Conservation (phyloP, 2,888 invertebrate genomes). For the Agonum fuliginosum region DNA sequence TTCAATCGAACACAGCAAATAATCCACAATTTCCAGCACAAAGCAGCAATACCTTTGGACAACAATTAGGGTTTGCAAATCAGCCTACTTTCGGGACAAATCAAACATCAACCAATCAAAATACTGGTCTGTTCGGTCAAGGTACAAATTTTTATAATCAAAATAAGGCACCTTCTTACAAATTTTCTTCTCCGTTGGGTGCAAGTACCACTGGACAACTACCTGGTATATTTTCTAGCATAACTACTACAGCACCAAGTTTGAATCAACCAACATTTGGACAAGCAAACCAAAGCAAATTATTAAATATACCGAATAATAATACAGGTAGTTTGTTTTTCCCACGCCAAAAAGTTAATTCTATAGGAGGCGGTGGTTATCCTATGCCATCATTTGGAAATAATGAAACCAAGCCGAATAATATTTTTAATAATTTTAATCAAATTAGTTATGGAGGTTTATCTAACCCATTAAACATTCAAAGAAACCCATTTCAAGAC, state of each 20-base stretch:
- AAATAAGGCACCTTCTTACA: slow-evolving; percentile 58
- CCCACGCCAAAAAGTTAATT: neutral
- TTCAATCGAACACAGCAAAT: slow-evolving; percentile 72
- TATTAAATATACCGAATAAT: slow-evolving; percentile 62
- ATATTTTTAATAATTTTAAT: slow-evolving; percentile 75
- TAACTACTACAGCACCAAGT: slow-evolving; percentile 62
- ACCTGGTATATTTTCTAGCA: slow-evolving; percentile 62
- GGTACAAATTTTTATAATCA: slow-evolving; percentile 15
- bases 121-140: neutral
- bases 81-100: slow-evolving; percentile 66
- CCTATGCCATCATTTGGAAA: slow-evolving; percentile 73
- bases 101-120: slow-evolving; percentile 66
- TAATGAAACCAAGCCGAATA: slow-evolving; percentile 72
- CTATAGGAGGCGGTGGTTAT: slow-evolving; percentile 67
- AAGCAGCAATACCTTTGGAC: slow-evolving; percentile 69
- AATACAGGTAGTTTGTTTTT: slow-evolving; percentile 71
- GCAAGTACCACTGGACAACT: slow-evolving; percentile 65
- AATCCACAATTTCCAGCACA: slow-evolving; percentile 73
- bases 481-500: slow-evolving; percentile 57
- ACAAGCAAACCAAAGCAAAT: slow-evolving; percentile 63
- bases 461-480: neutral
- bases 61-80: slow-evolving; percentile 74
- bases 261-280: slow-evolving; percentile 70
- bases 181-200: slow-evolving; percentile 67
- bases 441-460: slow-evolving; percentile 65